Conservation (phyloP, 2,797 vertebrate genomes). For the Urophycis tenuis region DNA sequence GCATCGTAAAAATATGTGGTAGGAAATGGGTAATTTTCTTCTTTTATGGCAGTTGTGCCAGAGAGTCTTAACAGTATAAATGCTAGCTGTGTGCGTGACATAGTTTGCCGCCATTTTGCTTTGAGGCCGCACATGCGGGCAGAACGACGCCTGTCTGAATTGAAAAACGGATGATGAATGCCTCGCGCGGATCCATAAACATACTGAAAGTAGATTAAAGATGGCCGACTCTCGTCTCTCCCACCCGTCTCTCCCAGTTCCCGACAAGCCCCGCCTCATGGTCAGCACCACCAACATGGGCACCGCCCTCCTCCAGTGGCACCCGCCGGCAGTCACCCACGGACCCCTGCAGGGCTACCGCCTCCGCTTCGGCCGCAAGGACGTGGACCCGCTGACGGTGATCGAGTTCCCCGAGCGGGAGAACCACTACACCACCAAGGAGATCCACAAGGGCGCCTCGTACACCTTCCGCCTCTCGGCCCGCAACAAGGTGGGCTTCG, state of each 20-base stretch:
- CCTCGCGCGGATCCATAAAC: neutral
- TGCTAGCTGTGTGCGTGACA: neutral
- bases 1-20: neutral
- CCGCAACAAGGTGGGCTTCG: constrained; percentile 97
- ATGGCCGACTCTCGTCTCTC: too few species aligned
- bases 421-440: constrained; percentile 96
- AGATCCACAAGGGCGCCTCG: constrained; percentile 94
- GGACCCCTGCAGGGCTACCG: constrained; percentile 92
- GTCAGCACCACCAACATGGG: constrained; percentile 98
- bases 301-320: constrained; percentile 97
- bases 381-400: constrained; percentile 81
- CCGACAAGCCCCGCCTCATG: constrained; percentile 92
- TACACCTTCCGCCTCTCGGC: constrained; percentile 93
- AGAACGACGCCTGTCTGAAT: neutral
- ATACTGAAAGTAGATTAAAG: neutral
- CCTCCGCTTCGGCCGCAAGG: constrained; percentile 92
- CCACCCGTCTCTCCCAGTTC: constrained; percentile 74
- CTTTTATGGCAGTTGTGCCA: neutral
- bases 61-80: neutral
- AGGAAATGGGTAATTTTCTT: neutral
- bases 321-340: constrained; percentile 85
- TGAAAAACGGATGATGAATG: neutral
- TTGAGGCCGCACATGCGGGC: constrained; percentile 26
- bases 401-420: constrained; percentile 94
- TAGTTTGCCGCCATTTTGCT: constrained; percentile 26